phyloP scores from a whole-genome alignment of 1,140 invertebrate species.

The Lysiphlebus fabarum region DNA sequence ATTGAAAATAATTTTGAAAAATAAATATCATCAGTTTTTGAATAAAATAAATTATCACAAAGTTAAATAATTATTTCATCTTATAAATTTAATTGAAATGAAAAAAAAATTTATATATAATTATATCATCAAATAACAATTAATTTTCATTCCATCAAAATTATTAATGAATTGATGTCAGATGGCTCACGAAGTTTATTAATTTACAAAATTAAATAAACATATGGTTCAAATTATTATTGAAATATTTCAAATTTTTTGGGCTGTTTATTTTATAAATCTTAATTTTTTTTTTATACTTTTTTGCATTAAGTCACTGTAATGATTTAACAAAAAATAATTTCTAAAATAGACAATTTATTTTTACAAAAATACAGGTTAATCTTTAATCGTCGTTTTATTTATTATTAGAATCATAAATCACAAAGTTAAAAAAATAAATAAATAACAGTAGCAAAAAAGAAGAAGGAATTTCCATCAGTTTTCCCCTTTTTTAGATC shows the following conservation, averaged over 20 bases:
- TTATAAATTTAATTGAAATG: constrained; percentile 4
- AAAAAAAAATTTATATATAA: constrained; percentile 1
- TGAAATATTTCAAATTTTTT: constrained; percentile 7
- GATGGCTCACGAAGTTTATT: constrained; percentile 49
- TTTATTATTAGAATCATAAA: too few relatives aligned
- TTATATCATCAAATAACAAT: neutral
- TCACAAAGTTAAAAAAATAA: too few relatives aligned
- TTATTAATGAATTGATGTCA: constrained; percentile 37
- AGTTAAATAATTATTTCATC: neutral
- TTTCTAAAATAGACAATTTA: neutral
- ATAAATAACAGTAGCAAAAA: too few relatives aligned
- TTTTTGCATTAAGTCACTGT: too few relatives aligned
- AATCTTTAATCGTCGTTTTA: too few relatives aligned
- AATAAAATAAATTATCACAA: neutral
- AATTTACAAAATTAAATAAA: constrained; percentile 41
- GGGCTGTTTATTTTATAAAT: too few relatives aligned
- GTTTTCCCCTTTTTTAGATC: too few relatives aligned
- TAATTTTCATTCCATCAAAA: neutral
- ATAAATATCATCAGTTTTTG: neutral
- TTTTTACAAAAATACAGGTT: neutral
- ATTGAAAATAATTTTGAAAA: too few relatives aligned
- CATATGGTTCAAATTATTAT: constrained; percentile 36
- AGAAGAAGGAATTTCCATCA: too few relatives aligned
- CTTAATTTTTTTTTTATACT: too few relatives aligned
- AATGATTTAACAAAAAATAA: too few relatives aligned